Evolutionary conservation across 2,888 invertebrate species (phyloP).

Genomic region (Notodromas monacha): DNA sequence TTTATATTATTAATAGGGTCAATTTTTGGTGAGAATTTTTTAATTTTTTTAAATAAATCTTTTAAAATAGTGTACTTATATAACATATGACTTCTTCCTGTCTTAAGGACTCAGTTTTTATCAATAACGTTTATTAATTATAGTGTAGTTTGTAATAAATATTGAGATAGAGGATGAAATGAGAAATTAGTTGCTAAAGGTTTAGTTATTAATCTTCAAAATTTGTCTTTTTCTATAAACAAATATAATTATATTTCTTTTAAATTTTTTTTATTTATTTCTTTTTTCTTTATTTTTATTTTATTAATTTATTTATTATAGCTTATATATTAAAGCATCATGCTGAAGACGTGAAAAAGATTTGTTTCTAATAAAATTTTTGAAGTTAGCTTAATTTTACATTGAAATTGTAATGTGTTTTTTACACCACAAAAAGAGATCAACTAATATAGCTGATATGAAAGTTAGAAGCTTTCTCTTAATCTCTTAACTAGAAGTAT

Average conservation of each 20-base stretch:
- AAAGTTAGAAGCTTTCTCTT: conserved; percentile 29
- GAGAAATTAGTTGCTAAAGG: conserved; percentile 4
- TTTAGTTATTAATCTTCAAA: conserved; percentile 4
- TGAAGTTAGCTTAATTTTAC: conserved; percentile 20
- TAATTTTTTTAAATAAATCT: conserved; percentile 4
- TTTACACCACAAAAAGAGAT: conserved; percentile 26
- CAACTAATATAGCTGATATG: conserved; percentile 4
- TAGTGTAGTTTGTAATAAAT: conserved; percentile 4
- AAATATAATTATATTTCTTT: conserved; percentile 1
- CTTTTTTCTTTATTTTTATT: not conserved
- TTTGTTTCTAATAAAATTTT: conserved; percentile 5
- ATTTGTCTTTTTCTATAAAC: conserved; percentile 4
- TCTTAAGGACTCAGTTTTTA: conserved; percentile 4
- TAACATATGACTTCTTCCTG: conserved; percentile 4
- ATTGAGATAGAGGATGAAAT: conserved; percentile 4
- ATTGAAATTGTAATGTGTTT: conserved; percentile 31
- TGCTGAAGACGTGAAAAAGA: conserved; percentile 19
- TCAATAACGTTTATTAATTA: conserved; percentile 4
- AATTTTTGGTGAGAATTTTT: conserved; percentile 4
- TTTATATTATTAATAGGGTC: conserved; percentile 4
- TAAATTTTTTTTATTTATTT: conserved; percentile 4
- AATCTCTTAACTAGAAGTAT: conserved; percentile 21
- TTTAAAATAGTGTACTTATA: conserved; percentile 4
- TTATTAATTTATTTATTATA: conserved; percentile 2
- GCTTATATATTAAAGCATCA: conserved; percentile 15